Percentiles rank a stretch among this genome's conserved stretches.
phyloP scores from a whole-genome alignment of 2,113 vertebrate species.

The Charina bottae region DNA sequence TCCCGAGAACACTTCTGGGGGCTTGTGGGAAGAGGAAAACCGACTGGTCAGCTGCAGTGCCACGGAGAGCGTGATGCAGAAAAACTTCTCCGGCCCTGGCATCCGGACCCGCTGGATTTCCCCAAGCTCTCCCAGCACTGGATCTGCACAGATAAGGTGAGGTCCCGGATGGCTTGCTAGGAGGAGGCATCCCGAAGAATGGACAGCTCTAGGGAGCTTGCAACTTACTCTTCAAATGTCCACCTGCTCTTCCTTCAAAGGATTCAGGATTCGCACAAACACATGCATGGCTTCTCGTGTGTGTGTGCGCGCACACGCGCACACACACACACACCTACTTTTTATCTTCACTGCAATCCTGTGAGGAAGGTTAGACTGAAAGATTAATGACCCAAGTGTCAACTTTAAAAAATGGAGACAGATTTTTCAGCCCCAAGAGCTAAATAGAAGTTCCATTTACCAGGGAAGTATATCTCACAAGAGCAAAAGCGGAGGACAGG shows the following conservation, averaged over 20 bases:
- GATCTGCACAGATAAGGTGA: conserved; percentile 53
- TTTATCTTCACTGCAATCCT: neutral
- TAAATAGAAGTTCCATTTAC: neutral
- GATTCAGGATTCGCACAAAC: too few relatives aligned
- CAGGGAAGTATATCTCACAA: neutral
- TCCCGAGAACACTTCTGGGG: accelerated
- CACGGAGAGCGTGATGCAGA: accelerated
- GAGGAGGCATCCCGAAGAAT: neutral
- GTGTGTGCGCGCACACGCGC: neutral
- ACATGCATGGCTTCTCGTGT: too few relatives aligned
- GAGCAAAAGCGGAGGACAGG: neutral
- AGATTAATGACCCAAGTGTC: neutral
- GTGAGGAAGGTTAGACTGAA: neutral
- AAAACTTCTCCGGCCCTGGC: neutral
- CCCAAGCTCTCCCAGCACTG: accelerated
- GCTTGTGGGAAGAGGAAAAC: accelerated
- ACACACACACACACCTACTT: accelerated
- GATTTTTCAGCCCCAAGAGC: neutral
- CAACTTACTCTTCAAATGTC: neutral
- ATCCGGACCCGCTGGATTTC: neutral
- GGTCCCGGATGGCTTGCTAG: accelerated
- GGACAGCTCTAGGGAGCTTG: neutral
- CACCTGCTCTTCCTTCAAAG: too few relatives aligned
- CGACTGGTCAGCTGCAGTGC: accelerated
- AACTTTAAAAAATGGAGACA: neutral